Conservation (phyloP, 2,797 vertebrate genomes). For the Galaxias olidus region DNA sequence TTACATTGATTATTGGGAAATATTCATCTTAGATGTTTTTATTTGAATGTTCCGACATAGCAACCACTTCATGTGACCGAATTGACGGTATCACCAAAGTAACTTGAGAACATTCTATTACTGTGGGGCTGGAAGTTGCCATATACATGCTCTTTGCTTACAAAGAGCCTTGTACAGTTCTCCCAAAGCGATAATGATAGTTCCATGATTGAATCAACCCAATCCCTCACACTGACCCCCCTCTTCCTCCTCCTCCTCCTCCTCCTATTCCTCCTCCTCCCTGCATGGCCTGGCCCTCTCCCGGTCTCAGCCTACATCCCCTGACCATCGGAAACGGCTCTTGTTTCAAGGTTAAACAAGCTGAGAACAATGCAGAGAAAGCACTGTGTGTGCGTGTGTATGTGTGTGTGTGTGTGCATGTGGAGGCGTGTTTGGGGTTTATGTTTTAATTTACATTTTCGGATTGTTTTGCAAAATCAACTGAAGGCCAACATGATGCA, state of each 20-base stretch:
- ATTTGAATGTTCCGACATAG: too few relatives aligned
- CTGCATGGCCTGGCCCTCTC: slow-evolving; percentile 7
- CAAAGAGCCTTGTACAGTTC: not conserved
- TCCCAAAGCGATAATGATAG: not conserved
- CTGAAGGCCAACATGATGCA: slow-evolving; percentile 23
- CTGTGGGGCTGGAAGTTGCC: too few relatives aligned
- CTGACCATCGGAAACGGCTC: slow-evolving; percentile 72
- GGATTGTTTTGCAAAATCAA: slow-evolving; percentile 48
- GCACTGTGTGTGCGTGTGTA: slow-evolving; percentile 39
- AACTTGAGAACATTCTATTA: too few relatives aligned
- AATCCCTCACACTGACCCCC: not conserved
- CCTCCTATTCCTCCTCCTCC: slow-evolving; percentile 5
- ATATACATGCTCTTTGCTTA: too few relatives aligned
- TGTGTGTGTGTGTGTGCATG: slow-evolving; percentile 48
- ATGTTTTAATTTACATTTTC: slow-evolving; percentile 49
- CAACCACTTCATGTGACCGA: too few relatives aligned
- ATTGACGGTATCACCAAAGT: too few relatives aligned
- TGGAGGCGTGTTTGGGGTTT: slow-evolving; percentile 47
- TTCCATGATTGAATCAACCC: too few relatives aligned
- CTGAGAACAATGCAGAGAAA: slow-evolving; percentile 42
- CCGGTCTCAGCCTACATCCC: slow-evolving; percentile 49
- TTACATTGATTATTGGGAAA: too few relatives aligned
- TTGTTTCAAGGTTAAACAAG: slow-evolving; percentile 83
- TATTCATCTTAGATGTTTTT: too few relatives aligned
- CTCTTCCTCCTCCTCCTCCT: not conserved